These are phyloP conservation scores for Nasua narica DNA, from an alignment of 2,797 vertebrate species.

Conservation along the genomic window DNA sequence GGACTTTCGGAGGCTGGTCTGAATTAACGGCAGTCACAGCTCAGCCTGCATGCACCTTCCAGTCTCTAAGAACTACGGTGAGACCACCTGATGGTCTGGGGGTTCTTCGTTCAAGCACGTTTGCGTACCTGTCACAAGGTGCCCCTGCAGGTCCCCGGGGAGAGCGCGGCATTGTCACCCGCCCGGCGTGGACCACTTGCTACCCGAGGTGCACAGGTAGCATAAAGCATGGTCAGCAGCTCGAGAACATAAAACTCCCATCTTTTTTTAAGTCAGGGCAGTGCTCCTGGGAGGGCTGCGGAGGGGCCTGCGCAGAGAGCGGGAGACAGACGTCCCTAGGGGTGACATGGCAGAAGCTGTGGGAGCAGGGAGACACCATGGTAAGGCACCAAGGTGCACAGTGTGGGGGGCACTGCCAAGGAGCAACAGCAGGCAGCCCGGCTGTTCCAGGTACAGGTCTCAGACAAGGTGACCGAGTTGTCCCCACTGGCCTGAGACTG, in stretches of 20 bases:
- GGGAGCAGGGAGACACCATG: accelerated
- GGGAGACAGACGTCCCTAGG: not conserved
- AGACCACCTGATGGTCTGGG: not conserved
- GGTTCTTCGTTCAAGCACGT: not conserved
- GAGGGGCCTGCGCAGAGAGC: not conserved
- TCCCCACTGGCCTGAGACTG: not conserved
- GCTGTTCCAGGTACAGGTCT: not conserved
- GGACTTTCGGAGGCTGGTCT: not conserved
- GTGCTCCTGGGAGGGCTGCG: not conserved
- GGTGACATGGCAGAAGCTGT: no score
- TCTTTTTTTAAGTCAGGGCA: not conserved
- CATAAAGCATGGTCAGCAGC: not conserved
- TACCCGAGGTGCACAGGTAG: not conserved
- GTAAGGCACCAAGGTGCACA: not conserved
- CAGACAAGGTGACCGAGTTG: accelerated
- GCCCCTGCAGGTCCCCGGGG: not conserved
- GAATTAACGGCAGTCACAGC: not conserved
- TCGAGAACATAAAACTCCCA: not conserved
- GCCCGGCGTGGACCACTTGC: not conserved
- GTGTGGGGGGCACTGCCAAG: accelerated
- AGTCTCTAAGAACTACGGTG: not conserved
- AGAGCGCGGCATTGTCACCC: not conserved
- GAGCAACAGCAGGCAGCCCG: not conserved
- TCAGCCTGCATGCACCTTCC: not conserved
- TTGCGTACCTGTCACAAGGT: no score